Percentiles rank a stretch among this genome's conserved stretches.
Evolutionary conservation across 2,888 invertebrate genomes (phyloP).

Genomic region (Napeogenes sylphis): DNA sequence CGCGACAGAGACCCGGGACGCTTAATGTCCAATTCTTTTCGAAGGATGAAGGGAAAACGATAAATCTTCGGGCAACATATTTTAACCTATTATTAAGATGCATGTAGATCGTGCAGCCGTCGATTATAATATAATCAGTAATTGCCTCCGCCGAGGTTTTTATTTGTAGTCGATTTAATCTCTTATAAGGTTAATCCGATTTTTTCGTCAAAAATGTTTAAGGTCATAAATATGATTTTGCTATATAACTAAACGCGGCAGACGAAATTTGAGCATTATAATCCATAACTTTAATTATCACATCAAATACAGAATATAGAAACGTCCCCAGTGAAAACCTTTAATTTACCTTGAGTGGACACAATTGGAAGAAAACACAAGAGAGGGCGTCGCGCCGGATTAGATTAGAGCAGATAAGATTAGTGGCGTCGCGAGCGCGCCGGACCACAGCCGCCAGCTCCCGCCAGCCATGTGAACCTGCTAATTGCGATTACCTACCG

Average conservation of each 20-base stretch:
- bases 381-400: conserved; percentile 70
- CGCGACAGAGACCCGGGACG: conserved; percentile 58
- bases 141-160: conserved; percentile 4
- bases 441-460: conserved; percentile 41
- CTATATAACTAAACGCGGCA: not conserved
- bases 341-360: conserved; percentile 75
- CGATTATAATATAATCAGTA: conserved; percentile 25
- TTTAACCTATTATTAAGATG: conserved; percentile 27
- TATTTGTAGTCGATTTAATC: conserved; percentile 6
- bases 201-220: not conserved
- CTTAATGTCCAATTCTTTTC: conserved; percentile 52
- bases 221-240: not conserved
- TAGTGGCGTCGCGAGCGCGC: conserved; percentile 54
- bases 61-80: conserved; percentile 25
- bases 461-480: conserved; percentile 49
- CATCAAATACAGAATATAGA: conserved; percentile 43
- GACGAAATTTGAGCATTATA: not conserved
- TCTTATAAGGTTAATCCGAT: not conserved
- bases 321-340: conserved; percentile 65
- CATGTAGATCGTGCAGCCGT: conserved; percentile 20
- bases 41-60: conserved; percentile 27
- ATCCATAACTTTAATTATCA: not conserved
- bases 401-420: conserved; percentile 74
- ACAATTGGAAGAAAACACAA: conserved; percentile 76
- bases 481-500: conserved; percentile 54